Percentiles rank a stretch among this genome's conserved stretches.
phyloP scores from a whole-genome alignment of 2,797 vertebrate species.

The Eulemur mongoz region DNA sequence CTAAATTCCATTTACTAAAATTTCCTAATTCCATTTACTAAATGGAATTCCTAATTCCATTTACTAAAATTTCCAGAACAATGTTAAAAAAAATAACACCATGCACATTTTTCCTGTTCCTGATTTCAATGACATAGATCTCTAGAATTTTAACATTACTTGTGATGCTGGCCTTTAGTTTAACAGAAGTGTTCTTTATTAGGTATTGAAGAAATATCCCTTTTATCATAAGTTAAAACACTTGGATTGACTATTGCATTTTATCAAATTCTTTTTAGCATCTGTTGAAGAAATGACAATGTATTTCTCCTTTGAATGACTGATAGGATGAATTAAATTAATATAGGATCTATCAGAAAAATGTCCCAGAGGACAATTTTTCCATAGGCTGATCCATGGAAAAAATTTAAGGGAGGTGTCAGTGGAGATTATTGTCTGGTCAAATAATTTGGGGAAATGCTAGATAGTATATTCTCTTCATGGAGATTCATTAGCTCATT shows the following conservation, averaged over 20 bases:
- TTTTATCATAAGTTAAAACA: background rate
- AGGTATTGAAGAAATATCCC: background rate
- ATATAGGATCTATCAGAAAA: background rate
- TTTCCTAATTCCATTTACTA: background rate
- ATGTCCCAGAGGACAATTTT: background rate
- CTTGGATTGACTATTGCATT: background rate
- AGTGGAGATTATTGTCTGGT: background rate
- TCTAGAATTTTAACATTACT: background rate
- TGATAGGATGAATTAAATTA: background rate
- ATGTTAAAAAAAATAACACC: background rate
- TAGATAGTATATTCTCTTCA: background rate
- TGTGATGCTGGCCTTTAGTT: background rate
- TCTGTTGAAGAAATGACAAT: background rate
- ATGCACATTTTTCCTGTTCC: background rate
- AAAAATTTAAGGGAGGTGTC: background rate
- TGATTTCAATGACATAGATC: background rate
- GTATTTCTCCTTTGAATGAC: background rate
- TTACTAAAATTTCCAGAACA: conserved; percentile 29
- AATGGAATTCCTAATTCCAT: background rate
- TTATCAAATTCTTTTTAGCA: background rate
- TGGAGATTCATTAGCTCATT: background rate
- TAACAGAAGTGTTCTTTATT: background rate
- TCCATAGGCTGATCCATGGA: background rate
- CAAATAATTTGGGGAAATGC: conserved; percentile 7
- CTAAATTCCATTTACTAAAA: conserved; percentile 23